Conservation (phyloP, 2,888 invertebrate species). For the Oscheius myriophilus region DNA sequence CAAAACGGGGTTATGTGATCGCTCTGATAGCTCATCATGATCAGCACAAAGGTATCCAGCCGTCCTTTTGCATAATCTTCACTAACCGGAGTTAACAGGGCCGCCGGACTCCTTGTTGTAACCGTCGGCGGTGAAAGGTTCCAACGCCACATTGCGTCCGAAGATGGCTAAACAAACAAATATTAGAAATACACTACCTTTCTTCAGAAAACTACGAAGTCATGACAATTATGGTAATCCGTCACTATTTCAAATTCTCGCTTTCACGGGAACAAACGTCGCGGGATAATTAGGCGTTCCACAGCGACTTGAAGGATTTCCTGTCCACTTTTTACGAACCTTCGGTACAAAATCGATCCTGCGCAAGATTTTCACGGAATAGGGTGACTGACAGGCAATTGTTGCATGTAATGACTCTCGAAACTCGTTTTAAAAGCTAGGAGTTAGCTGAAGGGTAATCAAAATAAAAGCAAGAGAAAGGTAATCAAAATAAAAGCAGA, state of each 20-base stretch:
- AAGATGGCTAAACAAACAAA: conserved; percentile 48
- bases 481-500: no score
- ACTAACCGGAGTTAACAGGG: conserved; percentile 66
- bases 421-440: no score
- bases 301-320: conserved; percentile 25
- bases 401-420: no score
- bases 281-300: conserved; percentile 27
- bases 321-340: conserved; percentile 19
- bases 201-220: no score
- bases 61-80: not conserved
- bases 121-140: conserved; percentile 65
- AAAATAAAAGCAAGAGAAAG: no score
- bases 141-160: conserved; percentile 51
- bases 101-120: conserved; percentile 69
- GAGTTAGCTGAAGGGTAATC: no score
- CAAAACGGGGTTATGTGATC: conserved; percentile 30
- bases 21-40: conserved; percentile 27
- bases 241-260: conserved; percentile 5
- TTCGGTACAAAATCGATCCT: no score
- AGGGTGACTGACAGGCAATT: no score
- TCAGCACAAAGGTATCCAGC: not conserved
- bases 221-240: no score
- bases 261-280: conserved; percentile 27
- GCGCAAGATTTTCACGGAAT: no score
- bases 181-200: no score